Evolutionary conservation across 2,888 invertebrate species (phyloP).

Genomic region (Mylabris sibirica): DNA sequence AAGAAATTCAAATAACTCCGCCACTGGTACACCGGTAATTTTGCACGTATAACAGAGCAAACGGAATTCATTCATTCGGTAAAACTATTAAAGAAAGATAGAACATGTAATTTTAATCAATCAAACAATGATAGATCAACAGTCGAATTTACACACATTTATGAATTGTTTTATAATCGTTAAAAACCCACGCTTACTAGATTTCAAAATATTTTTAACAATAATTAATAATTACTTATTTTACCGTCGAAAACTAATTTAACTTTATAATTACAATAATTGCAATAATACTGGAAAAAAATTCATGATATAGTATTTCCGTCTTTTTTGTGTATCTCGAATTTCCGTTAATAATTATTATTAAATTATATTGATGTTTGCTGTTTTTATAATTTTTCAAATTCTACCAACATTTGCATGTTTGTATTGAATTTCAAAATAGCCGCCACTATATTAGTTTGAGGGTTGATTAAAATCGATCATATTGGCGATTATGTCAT

Average conservation of each 20-base stretch:
- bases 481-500: conserved; percentile 1
- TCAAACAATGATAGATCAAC: background rate
- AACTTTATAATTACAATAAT: background rate
- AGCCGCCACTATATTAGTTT: background rate
- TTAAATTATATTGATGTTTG: background rate
- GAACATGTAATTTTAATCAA: background rate
- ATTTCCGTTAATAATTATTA: background rate
- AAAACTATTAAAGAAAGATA: background rate
- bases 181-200: background rate
- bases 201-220: background rate
- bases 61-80: background rate
- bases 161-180: background rate
- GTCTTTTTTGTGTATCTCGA: background rate
- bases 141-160: background rate
- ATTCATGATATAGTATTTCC: background rate
- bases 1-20: background rate
- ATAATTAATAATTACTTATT: no score
- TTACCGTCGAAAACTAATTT: no score
- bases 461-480: conserved; percentile 8
- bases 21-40: background rate
- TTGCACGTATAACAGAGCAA: background rate
- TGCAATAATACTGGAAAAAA: background rate
- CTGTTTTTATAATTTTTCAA: no score
- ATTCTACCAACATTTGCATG: no score
- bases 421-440: background rate